Evolutionary conservation across 1,140 invertebrate species (phyloP), one percentile per base, ranked within the genome.

Genomic region (Drosophila nigrodunni): DNA sequence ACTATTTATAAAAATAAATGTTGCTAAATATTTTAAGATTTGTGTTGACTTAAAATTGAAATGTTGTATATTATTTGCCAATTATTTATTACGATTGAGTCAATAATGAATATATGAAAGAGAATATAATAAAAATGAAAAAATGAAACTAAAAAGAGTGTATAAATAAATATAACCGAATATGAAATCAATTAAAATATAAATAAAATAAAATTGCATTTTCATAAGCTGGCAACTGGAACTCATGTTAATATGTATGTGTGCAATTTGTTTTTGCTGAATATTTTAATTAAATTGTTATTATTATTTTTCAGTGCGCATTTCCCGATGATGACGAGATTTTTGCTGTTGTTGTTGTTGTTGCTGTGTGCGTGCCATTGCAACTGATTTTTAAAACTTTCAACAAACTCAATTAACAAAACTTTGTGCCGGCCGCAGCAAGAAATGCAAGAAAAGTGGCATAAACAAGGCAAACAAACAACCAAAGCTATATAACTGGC

Each of bases 401-500:
- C 85, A 85, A 85, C 86, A 88, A 88, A 88, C 85, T 88, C 85
- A 88, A 88, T 88, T 88, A 88, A 88, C 85, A 85, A 80, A 88
- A 88, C 74, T 89, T 88, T 88, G 44, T 71, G 80, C 85, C 71
- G 83, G 82, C 79, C 82, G 68, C 85, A 87, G 74, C 80, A 87
- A 88, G 82, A 83, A 87, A 87, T 87, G 82, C 82, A 83, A 88
- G 83, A 83, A 88, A 87, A 87, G 82, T 87, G 85, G 82, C 83
- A 87, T 87, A 88, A 87, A 87, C 82, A 87, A 87, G 82, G 80
- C 82, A 87, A 87, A 87, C 85, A 89, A 88, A 89, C 83, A 89
- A 73, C 43, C 41, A 52, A 41, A 46, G 49, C 71, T 46, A 54
- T 50, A 67, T 68, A 74, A 54, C 55, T 50, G 49, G 71, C 46